Evolutionary conservation across 2,888 invertebrate species (phyloP).

Genomic region (Adelognathus sp.): DNA sequence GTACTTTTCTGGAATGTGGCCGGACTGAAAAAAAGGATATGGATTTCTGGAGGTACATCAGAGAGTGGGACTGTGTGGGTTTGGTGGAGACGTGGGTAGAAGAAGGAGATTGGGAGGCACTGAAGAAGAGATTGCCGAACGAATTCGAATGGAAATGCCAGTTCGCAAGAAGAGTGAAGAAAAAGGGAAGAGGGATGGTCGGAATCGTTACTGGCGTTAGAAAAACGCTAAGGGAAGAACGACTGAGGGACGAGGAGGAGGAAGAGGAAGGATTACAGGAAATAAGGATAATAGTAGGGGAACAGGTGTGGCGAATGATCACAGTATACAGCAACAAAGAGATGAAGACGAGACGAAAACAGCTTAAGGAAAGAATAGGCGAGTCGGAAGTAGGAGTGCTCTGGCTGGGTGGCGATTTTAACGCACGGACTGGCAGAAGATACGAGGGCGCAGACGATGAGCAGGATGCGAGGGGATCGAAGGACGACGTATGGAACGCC

Average conservation of each 20-base stretch:
- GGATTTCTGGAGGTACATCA: neutral
- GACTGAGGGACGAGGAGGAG: neutral
- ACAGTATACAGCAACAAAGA: neutral
- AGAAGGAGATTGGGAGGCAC: neutral
- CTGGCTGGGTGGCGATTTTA: neutral
- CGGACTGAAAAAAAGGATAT: neutral
- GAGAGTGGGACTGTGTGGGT: neutral
- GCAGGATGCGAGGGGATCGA: neutral
- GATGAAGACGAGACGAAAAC: neutral
- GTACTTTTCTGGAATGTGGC: neutral
- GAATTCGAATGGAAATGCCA: slow-evolving; percentile 26
- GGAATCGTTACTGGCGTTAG: neutral
- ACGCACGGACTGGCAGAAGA: neutral
- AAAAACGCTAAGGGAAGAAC: neutral
- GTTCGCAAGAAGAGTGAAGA: neutral
- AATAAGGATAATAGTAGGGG: neutral
- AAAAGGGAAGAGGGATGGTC: neutral
- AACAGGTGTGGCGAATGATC: neutral
- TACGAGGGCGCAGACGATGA: neutral
- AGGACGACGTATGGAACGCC: neutral
- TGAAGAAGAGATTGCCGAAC: neutral
- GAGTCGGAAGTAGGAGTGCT: neutral
- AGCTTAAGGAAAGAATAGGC: neutral
- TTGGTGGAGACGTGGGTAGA: slow-evolving; percentile 18
- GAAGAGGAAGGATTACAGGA: neutral